A percentile compares a stretch with the other conserved stretches of the same genome.
These are phyloP conservation scores for Emberiza fucata DNA, from an alignment of 2,113 vertebrate genomes.

Conservation along the genomic window DNA sequence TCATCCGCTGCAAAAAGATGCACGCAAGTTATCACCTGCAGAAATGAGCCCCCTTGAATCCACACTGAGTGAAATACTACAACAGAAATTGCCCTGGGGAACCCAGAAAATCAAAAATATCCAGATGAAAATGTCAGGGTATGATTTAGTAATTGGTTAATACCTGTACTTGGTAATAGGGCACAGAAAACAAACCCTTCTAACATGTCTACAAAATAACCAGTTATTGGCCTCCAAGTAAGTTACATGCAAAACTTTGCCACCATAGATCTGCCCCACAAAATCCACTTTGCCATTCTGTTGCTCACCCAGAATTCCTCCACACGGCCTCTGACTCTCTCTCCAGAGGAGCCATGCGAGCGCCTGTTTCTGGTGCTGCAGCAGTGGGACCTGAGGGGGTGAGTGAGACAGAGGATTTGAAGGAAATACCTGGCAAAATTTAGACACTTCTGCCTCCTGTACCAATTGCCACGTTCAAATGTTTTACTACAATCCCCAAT, in stretches of 20 bases:
- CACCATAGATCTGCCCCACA: neutral
- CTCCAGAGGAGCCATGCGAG: conserved; percentile 93
- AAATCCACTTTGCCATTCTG: neutral
- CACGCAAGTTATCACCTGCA: neutral
- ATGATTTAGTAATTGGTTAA: neutral
- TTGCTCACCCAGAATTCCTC: conserved; percentile 90
- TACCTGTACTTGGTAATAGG: neutral
- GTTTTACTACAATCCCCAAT: neutral
- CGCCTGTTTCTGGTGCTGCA: conserved; percentile 89
- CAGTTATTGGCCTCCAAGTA: neutral
- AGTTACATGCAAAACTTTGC: neutral
- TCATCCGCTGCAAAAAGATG: conserved; percentile 84
- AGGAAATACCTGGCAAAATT: neutral
- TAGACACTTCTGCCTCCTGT: neutral
- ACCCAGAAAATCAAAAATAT: neutral
- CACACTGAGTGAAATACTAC: neutral
- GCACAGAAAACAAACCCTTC: neutral
- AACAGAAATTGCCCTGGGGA: neutral
- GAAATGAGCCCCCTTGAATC: neutral
- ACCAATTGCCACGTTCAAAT: neutral
- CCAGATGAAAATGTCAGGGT: neutral
- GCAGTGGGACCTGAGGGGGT: conserved; percentile 70
- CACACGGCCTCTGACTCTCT: conserved; percentile 87
- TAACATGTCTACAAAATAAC: neutral
- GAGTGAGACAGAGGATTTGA: neutral